phyloP scores from a whole-genome alignment of 2,113 vertebrate species.

The Phaethon lepturus region DNA sequence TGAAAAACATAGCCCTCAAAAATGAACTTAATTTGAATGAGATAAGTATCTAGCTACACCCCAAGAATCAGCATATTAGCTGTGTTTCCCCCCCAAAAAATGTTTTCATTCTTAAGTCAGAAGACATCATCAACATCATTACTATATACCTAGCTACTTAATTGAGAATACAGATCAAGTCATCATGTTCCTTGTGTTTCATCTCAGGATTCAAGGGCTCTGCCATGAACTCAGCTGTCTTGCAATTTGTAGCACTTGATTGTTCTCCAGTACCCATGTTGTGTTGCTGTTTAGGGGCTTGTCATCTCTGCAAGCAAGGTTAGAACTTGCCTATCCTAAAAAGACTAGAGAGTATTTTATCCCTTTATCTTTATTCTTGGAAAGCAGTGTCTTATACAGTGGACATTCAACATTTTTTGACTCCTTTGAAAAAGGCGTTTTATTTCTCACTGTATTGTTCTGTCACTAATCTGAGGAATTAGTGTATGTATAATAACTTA shows the following conservation, averaged over 20 bases:
- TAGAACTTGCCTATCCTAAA: neutral
- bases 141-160: neutral
- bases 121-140: neutral
- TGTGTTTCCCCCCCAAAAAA: neutral
- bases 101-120: neutral
- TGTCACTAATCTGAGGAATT: neutral
- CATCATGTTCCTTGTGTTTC: neutral
- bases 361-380: neutral
- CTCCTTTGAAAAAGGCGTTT: neutral
- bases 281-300: neutral
- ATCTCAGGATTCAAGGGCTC: neutral
- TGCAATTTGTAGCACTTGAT: neutral
- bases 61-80: neutral
- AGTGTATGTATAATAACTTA: neutral
- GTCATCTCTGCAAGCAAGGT: neutral
- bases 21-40: neutral
- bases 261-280: neutral
- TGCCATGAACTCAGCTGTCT: neutral
- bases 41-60: neutral
- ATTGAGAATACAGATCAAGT: neutral
- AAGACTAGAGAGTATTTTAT: neutral
- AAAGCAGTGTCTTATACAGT: neutral
- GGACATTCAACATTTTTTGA: neutral
- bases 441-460: neutral
- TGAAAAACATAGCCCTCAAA: neutral